phyloP scores from a whole-genome alignment of 2,113 vertebrate genomes.

The Apodemus sylvaticus region DNA sequence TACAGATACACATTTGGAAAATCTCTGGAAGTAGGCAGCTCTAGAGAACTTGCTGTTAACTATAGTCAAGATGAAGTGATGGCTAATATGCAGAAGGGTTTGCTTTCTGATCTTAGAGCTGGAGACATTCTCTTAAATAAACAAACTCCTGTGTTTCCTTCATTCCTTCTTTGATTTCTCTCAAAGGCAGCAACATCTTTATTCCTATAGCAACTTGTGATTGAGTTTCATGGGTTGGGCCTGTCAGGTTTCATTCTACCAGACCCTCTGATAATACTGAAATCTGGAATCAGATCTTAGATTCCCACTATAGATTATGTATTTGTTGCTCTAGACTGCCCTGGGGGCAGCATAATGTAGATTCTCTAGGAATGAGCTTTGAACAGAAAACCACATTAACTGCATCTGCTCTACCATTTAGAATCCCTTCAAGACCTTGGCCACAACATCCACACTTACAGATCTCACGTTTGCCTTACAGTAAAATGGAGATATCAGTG shows the following conservation, averaged over 20 bases:
- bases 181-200: neutral
- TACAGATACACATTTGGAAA: neutral
- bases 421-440: neutral
- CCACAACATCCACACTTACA: too few species aligned
- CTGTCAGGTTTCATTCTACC: neutral
- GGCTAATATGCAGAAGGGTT: neutral
- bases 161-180: neutral
- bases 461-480: neutral
- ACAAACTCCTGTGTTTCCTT: neutral
- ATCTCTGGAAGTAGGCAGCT: neutral
- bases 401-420: accelerated
- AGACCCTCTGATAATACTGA: neutral
- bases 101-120: neutral
- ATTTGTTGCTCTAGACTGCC: neutral
- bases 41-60: neutral
- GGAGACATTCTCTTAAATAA: neutral
- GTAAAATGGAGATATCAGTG: too few species aligned
- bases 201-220: neutral
- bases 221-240: neutral
- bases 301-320: neutral
- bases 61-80: too few species aligned
- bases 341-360: neutral
- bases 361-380: neutral
- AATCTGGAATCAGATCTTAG: neutral
- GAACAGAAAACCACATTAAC: accelerated